Evolutionary conservation across 2,888 invertebrate genomes (phyloP), one percentile per base, ranked within the genome.

Genomic region (Gibbula magus): DNA sequence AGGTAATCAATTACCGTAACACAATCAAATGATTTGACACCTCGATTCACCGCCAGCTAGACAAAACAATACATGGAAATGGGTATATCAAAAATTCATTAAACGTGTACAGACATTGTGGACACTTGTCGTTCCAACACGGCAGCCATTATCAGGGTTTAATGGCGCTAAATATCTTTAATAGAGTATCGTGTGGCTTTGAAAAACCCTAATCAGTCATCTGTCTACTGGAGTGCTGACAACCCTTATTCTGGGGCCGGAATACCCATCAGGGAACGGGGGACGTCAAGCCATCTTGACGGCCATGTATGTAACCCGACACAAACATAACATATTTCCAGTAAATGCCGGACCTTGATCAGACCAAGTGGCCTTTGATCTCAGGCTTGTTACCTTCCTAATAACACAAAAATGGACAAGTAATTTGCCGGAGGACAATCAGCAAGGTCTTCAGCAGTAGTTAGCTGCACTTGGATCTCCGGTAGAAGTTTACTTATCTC

Each of bases 41-140:
- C 35, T 35, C 35, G 70, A 70, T 70, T 70, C 70, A 70, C 35
- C 32, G 35, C 70, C 35, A 32, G n/a, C 70, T 70, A 32, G 35
- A 32, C 32, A 70, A 35, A 70, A 70, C 35, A 70, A 70, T 39
- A 70, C 70, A 35, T 32, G 32, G 70, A 70, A 70, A 32, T 70
- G 70, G 70, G 39, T 70, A 70, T 70, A 70, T 70, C 32, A 70
- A 70, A 70, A 70, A 70, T 70, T 70, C 70, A 70, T 70, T 70
- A 70, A 35, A 70, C 70, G 70, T 70, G 70, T 70, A 35, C 35
- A 70, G 35, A 35, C 32, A 35, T 10, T 70, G 70, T 70, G 70
- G 70, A 70, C 35, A 70, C 35, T 70, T 70, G 29, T 29, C 70
- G 20, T 70, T 20, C 29, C 32, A 35, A 70, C 70, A 70, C 35